Percentiles rank a stretch among this genome's conserved stretches.
phyloP scores from a whole-genome alignment of 2,113 vertebrate genomes.

The Nestor notabilis region DNA sequence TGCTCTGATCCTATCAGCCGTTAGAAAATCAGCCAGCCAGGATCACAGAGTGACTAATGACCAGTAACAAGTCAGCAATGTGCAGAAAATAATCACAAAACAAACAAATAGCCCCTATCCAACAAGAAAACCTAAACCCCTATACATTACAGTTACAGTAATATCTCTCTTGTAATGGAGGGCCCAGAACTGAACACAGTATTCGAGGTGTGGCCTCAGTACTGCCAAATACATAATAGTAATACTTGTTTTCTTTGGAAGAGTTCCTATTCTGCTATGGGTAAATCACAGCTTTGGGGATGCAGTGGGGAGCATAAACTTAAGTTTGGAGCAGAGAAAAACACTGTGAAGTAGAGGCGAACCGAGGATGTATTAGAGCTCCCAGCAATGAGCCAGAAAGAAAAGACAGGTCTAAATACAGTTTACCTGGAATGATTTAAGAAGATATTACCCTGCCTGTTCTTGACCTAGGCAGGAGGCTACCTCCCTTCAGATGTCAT shows the following conservation, averaged over 20 bases:
- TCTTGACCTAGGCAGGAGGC: neutral
- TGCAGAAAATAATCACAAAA: neutral
- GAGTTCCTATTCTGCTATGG: neutral
- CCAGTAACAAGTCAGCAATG: neutral
- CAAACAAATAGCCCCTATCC: neutral
- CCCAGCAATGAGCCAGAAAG: neutral
- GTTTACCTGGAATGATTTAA: neutral
- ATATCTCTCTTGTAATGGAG: neutral
- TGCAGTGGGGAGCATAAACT: neutral
- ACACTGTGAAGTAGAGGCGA: neutral
- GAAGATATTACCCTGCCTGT: neutral
- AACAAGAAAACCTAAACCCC: neutral
- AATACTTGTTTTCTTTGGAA: neutral
- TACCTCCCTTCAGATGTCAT: neutral
- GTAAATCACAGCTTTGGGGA: neutral
- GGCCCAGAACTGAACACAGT: neutral
- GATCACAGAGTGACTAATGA: neutral
- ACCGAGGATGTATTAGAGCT: neutral
- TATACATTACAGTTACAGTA: neutral
- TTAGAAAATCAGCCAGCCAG: neutral
- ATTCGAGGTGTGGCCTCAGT: neutral
- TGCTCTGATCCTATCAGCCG: neutral
- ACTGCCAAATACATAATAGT: neutral
- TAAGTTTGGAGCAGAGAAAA: neutral
- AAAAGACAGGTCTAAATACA: neutral